Evolutionary conservation across 2,797 vertebrate species (phyloP), one percentile per base, ranked within the genome.

Genomic region (Pachyuromys duprasi): DNA sequence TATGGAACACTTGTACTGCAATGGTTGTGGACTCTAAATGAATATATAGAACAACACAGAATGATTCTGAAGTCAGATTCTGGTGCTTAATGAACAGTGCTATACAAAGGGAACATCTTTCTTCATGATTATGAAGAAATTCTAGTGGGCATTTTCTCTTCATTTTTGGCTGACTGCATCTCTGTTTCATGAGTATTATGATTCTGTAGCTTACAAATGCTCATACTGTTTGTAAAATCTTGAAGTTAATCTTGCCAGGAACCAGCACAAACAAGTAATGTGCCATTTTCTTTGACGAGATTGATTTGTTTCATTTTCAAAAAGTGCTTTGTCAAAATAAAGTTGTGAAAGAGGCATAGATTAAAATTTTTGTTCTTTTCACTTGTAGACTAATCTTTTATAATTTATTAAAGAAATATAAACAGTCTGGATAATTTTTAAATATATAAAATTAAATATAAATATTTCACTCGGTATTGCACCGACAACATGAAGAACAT

Each of bases 241-340:
- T 22, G 87, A 81, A 94, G 57, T 75, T 82, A 93, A 83, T 86
- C 92, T 90, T 96, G 63, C 93, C 62, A 93, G 90, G 63, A 97
- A 83, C 57, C n/a, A 78, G 63, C 69, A 92, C 88, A 95, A 87
- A 86, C 69, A 95, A 96, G 53, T 94, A 94, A 90, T 92, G 92
- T 90, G 83, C 81, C 4, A 60, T 42, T 62, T 79, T 93, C 39
- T 86, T 93, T 82, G 92, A 72, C 93, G 72, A 91, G 5, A 49
- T 90, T 88, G 67, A 95, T 78, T 90, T 24, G 87, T 93, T 94
- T 96, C 2, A 95, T 91, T 93, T 93, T 90, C 53, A 82, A 94
- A 82, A 36, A 33, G 78, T 93, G 33, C 6, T 89, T 91, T 91
- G 33, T 95, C 53, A 91, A 89, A 80, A 81, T 78, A 67, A 90